Evolutionary conservation across 2,888 invertebrate species (phyloP).

Genomic region (Enchytraeus crypticus): DNA sequence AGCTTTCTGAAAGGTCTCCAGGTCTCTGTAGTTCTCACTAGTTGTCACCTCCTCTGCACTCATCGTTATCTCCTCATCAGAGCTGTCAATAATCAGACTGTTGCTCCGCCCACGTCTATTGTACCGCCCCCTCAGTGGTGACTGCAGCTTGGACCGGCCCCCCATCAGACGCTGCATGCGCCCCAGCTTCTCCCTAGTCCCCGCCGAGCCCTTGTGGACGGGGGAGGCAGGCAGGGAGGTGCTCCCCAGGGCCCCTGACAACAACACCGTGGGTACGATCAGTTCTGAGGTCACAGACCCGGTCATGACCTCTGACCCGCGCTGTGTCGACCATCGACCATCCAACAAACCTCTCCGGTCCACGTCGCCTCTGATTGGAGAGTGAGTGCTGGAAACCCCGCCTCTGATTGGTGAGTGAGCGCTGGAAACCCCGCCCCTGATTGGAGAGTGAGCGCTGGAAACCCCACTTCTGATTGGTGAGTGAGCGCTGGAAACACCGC

Average conservation of each 20-base stretch:
- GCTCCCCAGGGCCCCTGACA: conserved; percentile 20
- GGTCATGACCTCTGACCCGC: neutral
- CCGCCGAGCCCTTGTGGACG: conserved; percentile 25
- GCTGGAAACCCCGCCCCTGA: neutral
- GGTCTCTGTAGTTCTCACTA: conserved; percentile 36
- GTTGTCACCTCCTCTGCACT: conserved; percentile 19
- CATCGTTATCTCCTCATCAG: conserved; percentile 31
- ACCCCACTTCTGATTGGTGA: too few species aligned
- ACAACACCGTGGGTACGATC: neutral
- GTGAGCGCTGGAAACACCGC: neutral
- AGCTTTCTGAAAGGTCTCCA: conserved; percentile 45
- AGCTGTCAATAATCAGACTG: conserved; percentile 28
- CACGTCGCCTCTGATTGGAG: neutral
- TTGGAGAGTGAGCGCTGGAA: neutral
- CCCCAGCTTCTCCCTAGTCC: neutral
- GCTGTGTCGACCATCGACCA: neutral
- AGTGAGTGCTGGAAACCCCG: neutral
- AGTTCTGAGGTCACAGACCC: too few species aligned
- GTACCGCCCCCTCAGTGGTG: conserved; percentile 33
- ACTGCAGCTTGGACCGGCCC: conserved; percentile 30
- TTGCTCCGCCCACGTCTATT: neutral
- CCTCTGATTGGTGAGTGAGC: neutral
- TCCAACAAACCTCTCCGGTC: neutral
- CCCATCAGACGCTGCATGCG: conserved; percentile 10
- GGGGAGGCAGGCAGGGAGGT: conserved; percentile 44